Evolutionary conservation across 2,113 vertebrate species (phyloP).

Genomic region (Serinus canaria): DNA sequence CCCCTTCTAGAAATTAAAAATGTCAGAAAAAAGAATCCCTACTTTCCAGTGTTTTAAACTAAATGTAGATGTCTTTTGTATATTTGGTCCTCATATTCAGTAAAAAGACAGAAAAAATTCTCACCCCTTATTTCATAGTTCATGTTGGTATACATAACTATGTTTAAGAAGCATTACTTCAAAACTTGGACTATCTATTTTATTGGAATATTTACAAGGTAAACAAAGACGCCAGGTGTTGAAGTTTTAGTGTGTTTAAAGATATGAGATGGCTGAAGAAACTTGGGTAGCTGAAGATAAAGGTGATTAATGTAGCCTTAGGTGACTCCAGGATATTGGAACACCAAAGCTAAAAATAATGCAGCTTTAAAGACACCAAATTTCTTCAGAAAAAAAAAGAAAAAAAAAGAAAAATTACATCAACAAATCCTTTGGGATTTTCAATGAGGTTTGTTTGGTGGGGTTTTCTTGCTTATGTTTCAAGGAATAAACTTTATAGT

Average conservation of each 20-base stretch:
- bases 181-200: neutral
- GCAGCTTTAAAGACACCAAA: neutral
- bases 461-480: fast-evolving
- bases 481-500: neutral
- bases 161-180: neutral
- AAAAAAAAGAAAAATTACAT: neutral
- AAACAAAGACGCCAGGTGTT: neutral
- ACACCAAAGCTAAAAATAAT: neutral
- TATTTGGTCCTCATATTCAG: neutral
- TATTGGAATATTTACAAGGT: neutral
- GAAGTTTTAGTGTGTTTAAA: neutral
- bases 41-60: neutral
- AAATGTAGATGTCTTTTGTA: neutral
- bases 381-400: neutral
- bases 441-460: fast-evolving
- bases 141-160: fast-evolving
- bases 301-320: neutral
- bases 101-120: neutral
- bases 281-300: neutral
- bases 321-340: neutral
- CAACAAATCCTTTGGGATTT: neutral
- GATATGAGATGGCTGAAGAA: neutral
- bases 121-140: neutral
- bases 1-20: neutral
- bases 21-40: neutral